Percentiles rank a stretch among this genome's conserved stretches.
Evolutionary conservation across 92 coral and sea anemone species (phyloP).

Genomic region (Galaxea fascicularis): DNA sequence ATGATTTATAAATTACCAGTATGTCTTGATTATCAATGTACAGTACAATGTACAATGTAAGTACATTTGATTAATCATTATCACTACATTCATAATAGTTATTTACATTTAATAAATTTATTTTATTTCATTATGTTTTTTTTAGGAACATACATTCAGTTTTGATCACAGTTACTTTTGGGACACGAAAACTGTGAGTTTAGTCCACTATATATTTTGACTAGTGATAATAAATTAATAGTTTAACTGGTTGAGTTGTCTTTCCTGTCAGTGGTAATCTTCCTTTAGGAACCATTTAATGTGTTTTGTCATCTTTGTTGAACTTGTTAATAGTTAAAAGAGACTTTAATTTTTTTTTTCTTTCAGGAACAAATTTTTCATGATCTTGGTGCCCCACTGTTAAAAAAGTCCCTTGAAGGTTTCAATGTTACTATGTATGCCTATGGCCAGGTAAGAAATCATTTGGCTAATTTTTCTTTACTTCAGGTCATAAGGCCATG

Average conservation of each 20-base stretch:
- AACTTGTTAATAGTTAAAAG: neutral
- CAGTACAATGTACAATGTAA: too few species aligned
- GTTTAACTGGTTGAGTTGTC: neutral
- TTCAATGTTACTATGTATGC: slow-evolving; percentile 86
- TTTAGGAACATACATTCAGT: slow-evolving; percentile 89
- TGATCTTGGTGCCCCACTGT: slow-evolving; percentile 89
- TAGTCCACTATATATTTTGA: neutral
- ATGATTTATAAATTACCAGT: too few species aligned
- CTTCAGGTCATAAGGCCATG: neutral
- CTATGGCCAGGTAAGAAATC: slow-evolving; percentile 90
- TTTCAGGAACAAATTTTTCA: slow-evolving; percentile 92
- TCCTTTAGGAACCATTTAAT: neutral
- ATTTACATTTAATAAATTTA: neutral
- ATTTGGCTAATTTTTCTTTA: neutral
- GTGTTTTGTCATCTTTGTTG: neutral
- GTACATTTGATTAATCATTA: too few species aligned
- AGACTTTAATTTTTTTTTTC: neutral
- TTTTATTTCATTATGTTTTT: neutral
- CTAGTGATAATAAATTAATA: too few species aligned
- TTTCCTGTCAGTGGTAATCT: neutral
- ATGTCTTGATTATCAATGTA: too few species aligned
- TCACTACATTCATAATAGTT: neutral
- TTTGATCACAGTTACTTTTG: slow-evolving; percentile 97
- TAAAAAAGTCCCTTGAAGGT: slow-evolving; percentile 81
- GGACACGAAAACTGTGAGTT: slow-evolving; percentile 97